These are phyloP conservation scores for Chromis chromis DNA, from an alignment of 2,797 vertebrate species.

Conservation along the genomic window DNA sequence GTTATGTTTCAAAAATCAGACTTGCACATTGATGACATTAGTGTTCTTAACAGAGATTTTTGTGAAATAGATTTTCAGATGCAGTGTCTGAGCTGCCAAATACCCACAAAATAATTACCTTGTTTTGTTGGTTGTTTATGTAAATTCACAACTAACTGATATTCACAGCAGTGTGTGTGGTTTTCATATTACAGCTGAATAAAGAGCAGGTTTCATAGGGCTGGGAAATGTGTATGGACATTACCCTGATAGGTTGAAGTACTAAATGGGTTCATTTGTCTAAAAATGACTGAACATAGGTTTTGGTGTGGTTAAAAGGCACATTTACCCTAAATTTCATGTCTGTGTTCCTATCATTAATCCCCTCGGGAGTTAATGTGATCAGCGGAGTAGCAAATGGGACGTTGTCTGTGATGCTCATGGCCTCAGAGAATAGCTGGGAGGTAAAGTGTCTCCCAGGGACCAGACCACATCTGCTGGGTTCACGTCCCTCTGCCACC, in stretches of 20 bases:
- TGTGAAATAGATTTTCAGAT: slow-evolving; percentile 2
- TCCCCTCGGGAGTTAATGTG: slow-evolving; percentile 48
- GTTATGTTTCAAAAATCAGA: slow-evolving; percentile 14
- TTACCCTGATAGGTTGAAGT: slow-evolving; percentile 21
- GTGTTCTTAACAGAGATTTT: not conserved
- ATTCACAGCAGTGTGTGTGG: not conserved
- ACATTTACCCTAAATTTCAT: slow-evolving; percentile 58
- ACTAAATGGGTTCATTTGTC: slow-evolving; percentile 29
- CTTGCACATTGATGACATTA: slow-evolving; percentile 30
- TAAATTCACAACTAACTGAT: not conserved
- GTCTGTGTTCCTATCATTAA: slow-evolving; percentile 55
- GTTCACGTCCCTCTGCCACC: slow-evolving; percentile 59
- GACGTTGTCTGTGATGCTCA: slow-evolving; percentile 52
- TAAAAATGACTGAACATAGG: slow-evolving; percentile 37
- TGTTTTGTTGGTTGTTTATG: not conserved
- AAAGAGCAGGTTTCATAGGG: slow-evolving; percentile 13
- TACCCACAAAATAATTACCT: not conserved
- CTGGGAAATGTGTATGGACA: slow-evolving; percentile 6
- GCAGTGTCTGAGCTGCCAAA: slow-evolving; percentile 7
- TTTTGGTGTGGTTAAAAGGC: slow-evolving; percentile 54
- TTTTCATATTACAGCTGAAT: slow-evolving; percentile 20
- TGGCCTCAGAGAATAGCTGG: slow-evolving; percentile 59
- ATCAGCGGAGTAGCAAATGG: slow-evolving; percentile 64
- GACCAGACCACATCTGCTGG: slow-evolving; percentile 66
- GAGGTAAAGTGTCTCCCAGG: slow-evolving; percentile 59